Conservation (phyloP, 2,797 vertebrate genomes). For the Melanotaenia nigrans region DNA sequence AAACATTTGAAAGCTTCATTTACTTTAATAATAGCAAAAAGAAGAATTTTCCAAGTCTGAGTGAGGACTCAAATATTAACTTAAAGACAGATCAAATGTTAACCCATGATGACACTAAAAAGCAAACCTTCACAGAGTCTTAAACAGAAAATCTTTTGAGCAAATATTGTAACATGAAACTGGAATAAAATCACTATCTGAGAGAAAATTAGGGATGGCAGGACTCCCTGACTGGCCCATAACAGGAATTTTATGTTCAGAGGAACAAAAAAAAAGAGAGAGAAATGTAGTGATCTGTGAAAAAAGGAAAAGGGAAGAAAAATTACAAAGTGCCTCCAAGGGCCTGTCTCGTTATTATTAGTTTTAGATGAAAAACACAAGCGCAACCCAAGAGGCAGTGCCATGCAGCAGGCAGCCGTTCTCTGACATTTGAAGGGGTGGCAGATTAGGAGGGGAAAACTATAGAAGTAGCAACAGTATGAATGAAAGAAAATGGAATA, state of each 20-base stretch:
- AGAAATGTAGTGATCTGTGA: constrained; percentile 73
- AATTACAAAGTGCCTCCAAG: constrained; percentile 74
- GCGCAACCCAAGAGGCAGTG: constrained; percentile 65
- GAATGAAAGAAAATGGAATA: constrained; percentile 43
- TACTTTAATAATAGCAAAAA: neutral
- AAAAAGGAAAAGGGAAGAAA: constrained; percentile 63
- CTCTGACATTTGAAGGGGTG: constrained; percentile 70
- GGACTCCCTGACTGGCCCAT: constrained; percentile 62
- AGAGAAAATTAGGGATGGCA: constrained; percentile 74
- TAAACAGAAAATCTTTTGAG: constrained; percentile 54
- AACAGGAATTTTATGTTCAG: constrained; percentile 71
- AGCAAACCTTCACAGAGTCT: constrained; percentile 42
- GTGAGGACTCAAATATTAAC: neutral
- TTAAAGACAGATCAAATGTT: neutral
- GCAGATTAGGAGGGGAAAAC: constrained; percentile 36
- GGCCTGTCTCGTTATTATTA: constrained; percentile 78
- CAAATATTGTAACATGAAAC: constrained; percentile 61
- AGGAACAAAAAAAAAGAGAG: constrained; percentile 56
- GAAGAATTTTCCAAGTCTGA: constrained; percentile 19
- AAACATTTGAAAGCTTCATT: neutral
- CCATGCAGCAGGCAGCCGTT: constrained; percentile 50
- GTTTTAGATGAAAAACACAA: constrained; percentile 81
- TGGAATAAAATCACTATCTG: constrained; percentile 60
- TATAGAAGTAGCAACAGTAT: constrained; percentile 28
- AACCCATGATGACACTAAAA: constrained; percentile 32